Base-by-base conservation (phyloP, 1,140 invertebrate genomes). In the Mercenaria mercenaria region DNA sequence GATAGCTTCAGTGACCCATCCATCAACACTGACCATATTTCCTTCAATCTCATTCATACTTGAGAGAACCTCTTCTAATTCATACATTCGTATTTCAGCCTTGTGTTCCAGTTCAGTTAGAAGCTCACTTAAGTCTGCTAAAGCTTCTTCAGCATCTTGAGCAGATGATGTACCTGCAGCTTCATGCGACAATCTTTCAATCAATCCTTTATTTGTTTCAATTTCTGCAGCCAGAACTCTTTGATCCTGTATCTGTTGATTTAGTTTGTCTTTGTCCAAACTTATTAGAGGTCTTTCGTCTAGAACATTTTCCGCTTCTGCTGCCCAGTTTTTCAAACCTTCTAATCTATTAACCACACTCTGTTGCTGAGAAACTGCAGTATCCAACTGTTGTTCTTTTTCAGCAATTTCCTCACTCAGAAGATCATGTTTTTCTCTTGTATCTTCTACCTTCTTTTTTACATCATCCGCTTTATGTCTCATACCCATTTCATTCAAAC, bases 311-410 rank as follows among this genome's bases (percentile, higher is more conserved):
- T 99, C 99, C 4, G 97, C 97, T 89, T 97, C 97, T 87, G 97
- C 97, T 23, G 99, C 96, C 98, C 98, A 99, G 56, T 97, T 96
- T 6, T 98, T 97, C 18, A 99, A 97, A 82, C 97, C 97, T 93
- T 99, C 98, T 0, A 99, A 96, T 4, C 98, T 98, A 95, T 99
- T 98, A 95, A 99, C 98, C 8, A 99, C 97, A 23, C 98, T 98
- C 96, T 99, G 98, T 89, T 98, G 98, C 95, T 99, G 98, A 8
- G 99, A 97, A 37, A 99, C 91, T 11, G 98, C 98, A 0, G 97
- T 97, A 90, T 99, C 98, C 67, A 99, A 96, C 61, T 97, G 97
- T 91, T 98, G 97, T 93, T 98, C 98, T n/a, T 98, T 97, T 8
- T 98, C 97, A 18, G 97, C 97, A 1, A 99, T 96, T 0, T 97